Evolutionary conservation across 2,888 invertebrate species (phyloP), one percentile per base, ranked within the genome.

Genomic region (Melinaea menophilus): DNA sequence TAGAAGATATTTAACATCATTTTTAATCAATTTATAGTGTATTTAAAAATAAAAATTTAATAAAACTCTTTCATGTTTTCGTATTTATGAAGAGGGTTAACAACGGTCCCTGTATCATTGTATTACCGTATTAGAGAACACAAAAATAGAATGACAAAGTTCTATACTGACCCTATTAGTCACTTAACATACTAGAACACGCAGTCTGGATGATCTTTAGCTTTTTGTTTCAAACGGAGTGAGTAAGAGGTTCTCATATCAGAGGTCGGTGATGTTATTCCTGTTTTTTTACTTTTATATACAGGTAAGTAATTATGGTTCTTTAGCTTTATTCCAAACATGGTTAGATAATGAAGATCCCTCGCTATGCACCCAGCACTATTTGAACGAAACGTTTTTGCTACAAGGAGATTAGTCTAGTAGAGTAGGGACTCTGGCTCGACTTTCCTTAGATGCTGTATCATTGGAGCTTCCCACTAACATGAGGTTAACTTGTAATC

Each of bases 401-500:
- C 89, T 89, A 89, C 90, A 90, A 88, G 88, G 88, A 89, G 90
- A 90, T 90, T 90, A 90, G 22, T 22, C 22, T 22, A n/a, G n/a
- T n/a, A n/a, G n/a, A n/a, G n/a, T n/a, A n/a, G n/a, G n/a, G n/a
- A 85, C 85, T 80, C 83, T 78, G 78, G 83, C 85, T 80, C 85
- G 85, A 87, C 87, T 86, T 87, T 88, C 85, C 88, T 85, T 82
- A 88, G 90, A 89, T 88, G 90, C 89, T 90, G 90, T 90, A 89
- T 90, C 90, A 90, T 90, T 90, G 86, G 88, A 88, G 84, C 84
- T 86, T 85, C 82, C 83, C 84, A 82, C 88, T 85, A 89, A 90
- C 90, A 90, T 88, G 89, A 90, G 90, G 90, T 90, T 90, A 89
- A 90, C 90, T 89, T 90, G 90, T 90, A 89, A 90, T 90, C 90